Evolutionary conservation across 2,797 vertebrate genomes (phyloP).

Genomic region (Erithacus rubecula): DNA sequence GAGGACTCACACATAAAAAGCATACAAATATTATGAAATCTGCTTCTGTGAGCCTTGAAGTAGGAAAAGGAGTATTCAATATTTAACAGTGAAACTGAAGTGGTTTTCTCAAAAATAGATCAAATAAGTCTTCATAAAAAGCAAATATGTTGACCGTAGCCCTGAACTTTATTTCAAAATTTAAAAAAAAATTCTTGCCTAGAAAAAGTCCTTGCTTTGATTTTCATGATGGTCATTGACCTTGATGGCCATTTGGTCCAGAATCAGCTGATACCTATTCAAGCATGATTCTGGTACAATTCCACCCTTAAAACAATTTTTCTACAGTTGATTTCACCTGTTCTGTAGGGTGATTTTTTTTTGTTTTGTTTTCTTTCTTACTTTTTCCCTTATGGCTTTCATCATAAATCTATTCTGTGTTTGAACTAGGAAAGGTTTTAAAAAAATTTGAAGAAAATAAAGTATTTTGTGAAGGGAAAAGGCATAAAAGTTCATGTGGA

Average conservation of each 20-base stretch:
- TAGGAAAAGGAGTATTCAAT: not conserved
- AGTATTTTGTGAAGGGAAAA: not conserved
- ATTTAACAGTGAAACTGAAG: slow-evolving; percentile 23
- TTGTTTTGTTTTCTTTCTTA: not conserved
- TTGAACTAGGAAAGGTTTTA: not conserved
- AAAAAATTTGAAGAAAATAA: not conserved
- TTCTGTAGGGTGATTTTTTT: rapidly evolving
- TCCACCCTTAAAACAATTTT: not conserved
- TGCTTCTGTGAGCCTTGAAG: not conserved
- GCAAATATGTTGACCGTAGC: not conserved
- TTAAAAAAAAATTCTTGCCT: not conserved
- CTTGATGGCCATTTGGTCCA: not conserved
- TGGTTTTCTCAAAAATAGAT: slow-evolving; percentile 1
- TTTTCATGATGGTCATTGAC: slow-evolving; percentile 38
- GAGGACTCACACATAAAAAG: not conserved
- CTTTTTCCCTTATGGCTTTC: not conserved
- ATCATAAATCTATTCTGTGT: not conserved
- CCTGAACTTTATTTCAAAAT: not conserved
- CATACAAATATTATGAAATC: slow-evolving; percentile 39
- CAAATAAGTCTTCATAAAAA: slow-evolving; percentile 15
- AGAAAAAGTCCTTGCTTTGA: slow-evolving; percentile 39
- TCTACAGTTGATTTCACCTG: not conserved
- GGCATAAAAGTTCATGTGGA: not conserved
- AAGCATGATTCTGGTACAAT: not conserved
- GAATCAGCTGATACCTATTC: slow-evolving; percentile 14